Evolutionary conservation across 1,140 invertebrate genomes (phyloP), one percentile per base, ranked within the genome.

Genomic region (Camponotus vicinus): DNA sequence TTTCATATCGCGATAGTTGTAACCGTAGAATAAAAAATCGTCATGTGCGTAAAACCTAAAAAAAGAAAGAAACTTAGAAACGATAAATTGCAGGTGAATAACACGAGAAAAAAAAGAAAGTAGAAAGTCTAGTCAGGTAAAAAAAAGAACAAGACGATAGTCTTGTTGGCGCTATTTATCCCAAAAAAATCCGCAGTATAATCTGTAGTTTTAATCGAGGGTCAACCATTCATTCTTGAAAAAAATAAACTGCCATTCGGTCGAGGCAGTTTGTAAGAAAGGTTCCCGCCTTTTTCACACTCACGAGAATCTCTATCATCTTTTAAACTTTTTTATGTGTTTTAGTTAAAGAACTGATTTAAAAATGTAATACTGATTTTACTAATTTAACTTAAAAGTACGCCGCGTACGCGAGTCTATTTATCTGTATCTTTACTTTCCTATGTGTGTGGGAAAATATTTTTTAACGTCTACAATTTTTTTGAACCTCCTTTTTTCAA

Each of bases 101-200:
- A 61, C 34, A 32, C 0, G 1, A 27, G 27, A 64, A 79, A 77
- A 52, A 52, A 59, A 86, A 82, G 88, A 92, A 92, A 92, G 85
- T 92, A 92, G 93, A 94, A 94, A 94, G 92, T 91, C 59, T 18
- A 77, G n/a, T 27, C 91, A 93, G 92, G 90, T 92, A 92, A 86
- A 91, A 88, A 80, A 91, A 77, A 91, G 82, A 80, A 21, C 4
- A 42, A 52, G 52, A 69, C 77, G 45, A 77, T 71, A 55, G 82
- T 88, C 92, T 89, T 59, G 71, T 42, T 85, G 27, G 6, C 52
- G 70, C n/a, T 85, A 86, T 89, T 86, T 86, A 63, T 34, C 66
- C 42, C 13, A 18, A 79, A 70, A 78, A 86, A 85, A 86, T 67
- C 85, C 52, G 13, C 40, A 69, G 57, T 88, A 77, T 88, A 92